A percentile compares a stretch with the other conserved stretches of the same genome.
These are phyloP conservation scores for Chrysogorgia sp. DNA, from an alignment of 92 coral and sea anemone genomes.

Conservation along the genomic window DNA sequence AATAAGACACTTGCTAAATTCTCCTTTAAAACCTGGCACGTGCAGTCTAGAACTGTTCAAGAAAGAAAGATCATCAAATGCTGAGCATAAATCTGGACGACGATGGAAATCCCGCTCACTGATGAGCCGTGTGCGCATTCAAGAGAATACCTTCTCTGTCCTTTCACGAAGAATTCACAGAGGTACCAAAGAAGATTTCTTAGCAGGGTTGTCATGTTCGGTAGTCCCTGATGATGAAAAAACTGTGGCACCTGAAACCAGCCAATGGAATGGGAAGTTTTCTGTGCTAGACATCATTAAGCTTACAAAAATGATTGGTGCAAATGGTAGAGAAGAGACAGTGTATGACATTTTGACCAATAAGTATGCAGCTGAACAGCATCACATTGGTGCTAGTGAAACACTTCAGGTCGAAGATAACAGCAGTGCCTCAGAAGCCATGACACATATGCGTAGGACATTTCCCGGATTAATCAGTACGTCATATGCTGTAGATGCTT, in stretches of 20 bases:
- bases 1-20: conserved; percentile 3
- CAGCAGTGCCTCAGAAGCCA: no score
- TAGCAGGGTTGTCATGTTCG: conserved; percentile 43
- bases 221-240: conserved; percentile 39
- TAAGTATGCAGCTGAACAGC: conserved; percentile 35
- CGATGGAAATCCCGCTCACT: conserved; percentile 53
- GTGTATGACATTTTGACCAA: conserved; percentile 43
- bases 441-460: not conserved
- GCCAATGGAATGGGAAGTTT: conserved; percentile 36
- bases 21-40: conserved; percentile 12
- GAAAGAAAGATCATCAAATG: not conserved
- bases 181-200: conserved; percentile 48
- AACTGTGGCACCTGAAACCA: conserved; percentile 14
- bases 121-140: conserved; percentile 31
- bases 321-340: conserved; percentile 18
- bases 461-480: conserved; percentile 23
- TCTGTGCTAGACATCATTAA: conserved; percentile 50
- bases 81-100: conserved; percentile 32
- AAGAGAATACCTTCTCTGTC: conserved; percentile 25
- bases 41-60: not conserved
- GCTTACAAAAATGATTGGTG: conserved; percentile 29
- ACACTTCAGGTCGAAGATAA: no score
- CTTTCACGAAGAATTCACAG: conserved; percentile 44
- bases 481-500: conserved; percentile 15
- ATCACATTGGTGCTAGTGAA: conserved; percentile 16